A percentile compares a stretch with the other conserved stretches of the same genome.
phyloP scores from a whole-genome alignment of 2,113 vertebrate genomes.

The Phoenicopterus ruber region DNA sequence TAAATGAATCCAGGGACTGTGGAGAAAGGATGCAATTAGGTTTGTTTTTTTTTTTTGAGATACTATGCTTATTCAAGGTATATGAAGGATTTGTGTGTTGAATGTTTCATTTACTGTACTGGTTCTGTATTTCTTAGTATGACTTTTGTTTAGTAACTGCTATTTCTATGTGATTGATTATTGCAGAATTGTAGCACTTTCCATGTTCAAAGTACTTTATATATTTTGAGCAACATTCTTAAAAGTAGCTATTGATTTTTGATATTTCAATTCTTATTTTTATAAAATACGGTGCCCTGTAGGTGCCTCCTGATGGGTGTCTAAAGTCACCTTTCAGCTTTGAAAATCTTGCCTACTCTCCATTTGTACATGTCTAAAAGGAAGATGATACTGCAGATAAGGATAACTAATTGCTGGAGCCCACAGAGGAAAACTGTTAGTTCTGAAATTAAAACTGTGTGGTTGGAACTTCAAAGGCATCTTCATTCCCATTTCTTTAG shows the following conservation, averaged over 20 bases:
- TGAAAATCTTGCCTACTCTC: not conserved
- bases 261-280: not conserved
- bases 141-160: not conserved
- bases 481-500: not conserved
- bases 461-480: not conserved
- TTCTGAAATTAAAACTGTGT: not conserved
- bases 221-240: not conserved
- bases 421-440: not conserved
- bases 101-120: not conserved
- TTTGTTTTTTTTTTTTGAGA: not conserved
- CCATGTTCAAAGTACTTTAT: not conserved
- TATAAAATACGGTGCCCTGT: not conserved
- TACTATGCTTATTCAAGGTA: not conserved
- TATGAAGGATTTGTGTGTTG: not conserved
- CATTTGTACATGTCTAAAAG: not conserved
- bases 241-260: not conserved
- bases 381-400: not conserved
- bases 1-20: not conserved
- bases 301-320: not conserved
- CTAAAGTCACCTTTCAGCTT: not conserved
- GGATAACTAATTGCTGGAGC: not conserved
- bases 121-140: not conserved
- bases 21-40: not conserved
- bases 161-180: not conserved
- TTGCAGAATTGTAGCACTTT: not conserved